A percentile compares a stretch with the other conserved stretches of the same genome.
phyloP scores from a whole-genome alignment of 2,113 vertebrate species.

The Sterrhoptilus dennistouni region DNA sequence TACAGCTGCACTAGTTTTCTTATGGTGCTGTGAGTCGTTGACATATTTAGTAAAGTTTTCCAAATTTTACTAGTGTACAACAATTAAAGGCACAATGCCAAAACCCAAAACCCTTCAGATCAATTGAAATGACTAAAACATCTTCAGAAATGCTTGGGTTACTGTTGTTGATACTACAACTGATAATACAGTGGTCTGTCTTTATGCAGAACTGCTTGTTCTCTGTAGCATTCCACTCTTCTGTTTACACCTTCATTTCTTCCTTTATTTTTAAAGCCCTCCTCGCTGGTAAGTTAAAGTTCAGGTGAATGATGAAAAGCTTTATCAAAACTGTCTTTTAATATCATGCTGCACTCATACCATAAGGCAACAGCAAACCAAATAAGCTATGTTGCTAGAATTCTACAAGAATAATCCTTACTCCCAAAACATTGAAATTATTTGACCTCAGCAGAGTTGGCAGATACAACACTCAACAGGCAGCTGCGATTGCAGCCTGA shows the following conservation, averaged over 20 bases:
- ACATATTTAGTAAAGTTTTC: not conserved
- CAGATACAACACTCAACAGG: not conserved
- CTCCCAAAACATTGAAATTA: not conserved
- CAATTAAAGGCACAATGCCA: not conserved
- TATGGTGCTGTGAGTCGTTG: not conserved
- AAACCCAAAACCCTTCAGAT: not conserved
- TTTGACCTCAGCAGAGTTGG: not conserved
- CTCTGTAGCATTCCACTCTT: not conserved
- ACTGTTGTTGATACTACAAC: not conserved
- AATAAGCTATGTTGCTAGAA: not conserved
- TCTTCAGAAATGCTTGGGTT: not conserved
- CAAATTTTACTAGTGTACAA: not conserved
- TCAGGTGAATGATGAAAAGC: not conserved
- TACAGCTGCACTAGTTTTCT: not conserved
- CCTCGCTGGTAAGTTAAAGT: not conserved
- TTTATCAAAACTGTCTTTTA: not conserved
- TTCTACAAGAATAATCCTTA: not conserved
- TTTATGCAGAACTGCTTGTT: not conserved
- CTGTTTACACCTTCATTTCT: not conserved
- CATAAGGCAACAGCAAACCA: not conserved
- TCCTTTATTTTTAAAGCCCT: not conserved
- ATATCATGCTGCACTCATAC: not conserved
- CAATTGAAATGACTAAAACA: not conserved
- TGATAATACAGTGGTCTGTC: not conserved
- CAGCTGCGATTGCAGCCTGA: not conserved